Evolutionary conservation across 2,888 invertebrate species (phyloP).

Genomic region (Acanthococcus lagerstroemiae): DNA sequence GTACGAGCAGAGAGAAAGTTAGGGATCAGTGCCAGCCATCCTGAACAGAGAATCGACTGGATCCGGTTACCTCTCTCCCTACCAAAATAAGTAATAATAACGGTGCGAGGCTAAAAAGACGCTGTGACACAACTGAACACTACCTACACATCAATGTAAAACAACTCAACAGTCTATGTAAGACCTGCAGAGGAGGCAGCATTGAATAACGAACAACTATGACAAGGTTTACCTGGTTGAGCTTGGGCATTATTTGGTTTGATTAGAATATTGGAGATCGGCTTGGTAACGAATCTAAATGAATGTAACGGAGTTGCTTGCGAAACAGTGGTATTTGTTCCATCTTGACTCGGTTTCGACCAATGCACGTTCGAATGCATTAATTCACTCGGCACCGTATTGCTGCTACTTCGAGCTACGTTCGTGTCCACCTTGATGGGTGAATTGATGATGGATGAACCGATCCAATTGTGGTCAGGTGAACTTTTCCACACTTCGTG

Average conservation of each 20-base stretch:
- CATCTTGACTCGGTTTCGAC: slow-evolving; percentile 3
- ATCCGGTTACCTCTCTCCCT: no score
- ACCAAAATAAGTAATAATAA: no score
- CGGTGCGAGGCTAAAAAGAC: no score
- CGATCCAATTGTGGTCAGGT: not conserved
- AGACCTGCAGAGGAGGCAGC: no score
- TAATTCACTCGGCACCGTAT: not conserved
- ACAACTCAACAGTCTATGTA: no score
- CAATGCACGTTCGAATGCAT: slow-evolving; percentile 15
- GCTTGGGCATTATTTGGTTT: not conserved
- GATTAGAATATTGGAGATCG: not conserved
- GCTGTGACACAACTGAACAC: no score
- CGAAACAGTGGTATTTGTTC: not conserved
- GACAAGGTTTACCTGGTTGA: not conserved
- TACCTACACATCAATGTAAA: no score
- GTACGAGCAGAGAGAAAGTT: not conserved
- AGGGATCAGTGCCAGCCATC: not conserved
- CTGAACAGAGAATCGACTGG: no score
- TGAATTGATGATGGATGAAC: slow-evolving; percentile 3
- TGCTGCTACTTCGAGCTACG: not conserved
- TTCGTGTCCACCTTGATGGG: slow-evolving; percentile 13
- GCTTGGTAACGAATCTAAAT: not conserved
- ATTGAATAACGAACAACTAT: no score
- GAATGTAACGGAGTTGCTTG: slow-evolving; percentile 7
- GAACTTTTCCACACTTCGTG: slow-evolving; percentile 22